Evolutionary conservation across 2,113 vertebrate species (phyloP), one percentile per base, ranked within the genome.

Genomic region (Salminus brasiliensis): DNA sequence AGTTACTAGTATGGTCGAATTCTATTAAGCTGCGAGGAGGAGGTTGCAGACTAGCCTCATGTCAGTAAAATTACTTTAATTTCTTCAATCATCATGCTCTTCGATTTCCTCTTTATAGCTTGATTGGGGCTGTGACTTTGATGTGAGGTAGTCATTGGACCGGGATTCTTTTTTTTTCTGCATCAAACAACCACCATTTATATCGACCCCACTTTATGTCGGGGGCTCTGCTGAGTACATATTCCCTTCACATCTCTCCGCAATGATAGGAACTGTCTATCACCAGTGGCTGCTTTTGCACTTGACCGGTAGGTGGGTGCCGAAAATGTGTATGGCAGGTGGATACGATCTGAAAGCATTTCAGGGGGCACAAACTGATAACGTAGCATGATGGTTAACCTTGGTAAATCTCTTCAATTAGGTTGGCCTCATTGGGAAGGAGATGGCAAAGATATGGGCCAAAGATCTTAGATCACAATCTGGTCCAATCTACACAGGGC

Each of bases 1-100:
- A 82, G 80, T 83, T 88, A 83, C 79, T 76, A 83, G 78, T 49
- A 63, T 81, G 85, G 85, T 88, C 87, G 90, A 68, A 90, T 88
- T 85, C 86, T 91, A 92, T 90, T 89, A 90, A 69, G 69, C 65
- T 86, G 82, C 52, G 41, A 82, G 82, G 83, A 87, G 81, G 43
- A 27, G 81, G 83, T 63, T 55, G 34, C 30, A 32, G 62, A 71
- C 62, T 39, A 81, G 74, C 83, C 86, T 78, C 74, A 85, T 85
- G 87, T 88, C 85, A 86, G 75, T 78, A 86, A 81, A 80, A 71
- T 67, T 78, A 80, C 79, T 83, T 83, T 89, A 83, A 89, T 89
- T 88, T 88, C 72, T 78, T 49, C 76, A 53, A 88, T 88, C 85
- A 75, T 74, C 39, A 72, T 79, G 49, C 47, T 78, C 52, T 49